Evolutionary conservation across 2,797 vertebrate species (phyloP).

Genomic region (Pogoniulus pusillus): DNA sequence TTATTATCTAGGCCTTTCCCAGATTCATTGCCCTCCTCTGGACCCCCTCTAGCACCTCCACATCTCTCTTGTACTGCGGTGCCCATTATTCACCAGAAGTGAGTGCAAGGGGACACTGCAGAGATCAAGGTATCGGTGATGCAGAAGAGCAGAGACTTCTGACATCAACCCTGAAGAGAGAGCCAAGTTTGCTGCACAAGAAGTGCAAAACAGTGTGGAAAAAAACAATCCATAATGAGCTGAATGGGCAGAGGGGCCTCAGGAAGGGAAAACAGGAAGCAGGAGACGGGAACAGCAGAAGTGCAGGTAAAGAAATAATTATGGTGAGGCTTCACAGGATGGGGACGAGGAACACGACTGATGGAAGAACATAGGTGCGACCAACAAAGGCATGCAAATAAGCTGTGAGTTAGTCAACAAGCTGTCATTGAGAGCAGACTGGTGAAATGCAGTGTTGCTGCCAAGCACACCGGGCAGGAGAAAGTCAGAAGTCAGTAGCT

Average conservation of each 20-base stretch:
- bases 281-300: background rate
- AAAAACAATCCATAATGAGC: background rate
- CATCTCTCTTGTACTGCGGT: too few species aligned
- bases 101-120: too few species aligned
- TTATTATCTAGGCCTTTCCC: too few species aligned
- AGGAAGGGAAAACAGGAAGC: background rate
- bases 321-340: background rate
- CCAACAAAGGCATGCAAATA: background rate
- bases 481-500: background rate
- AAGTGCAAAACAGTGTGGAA: background rate
- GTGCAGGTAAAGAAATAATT: background rate
- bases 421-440: background rate
- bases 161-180: background rate
- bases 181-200: background rate
- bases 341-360: background rate
- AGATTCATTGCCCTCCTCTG: too few species aligned
- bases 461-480: background rate
- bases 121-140: background rate
- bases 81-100: too few species aligned
- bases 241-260: background rate
- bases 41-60: too few species aligned
- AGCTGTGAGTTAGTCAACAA: background rate
- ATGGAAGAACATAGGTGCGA: background rate
- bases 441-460: background rate
- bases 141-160: background rate